These are phyloP conservation scores for Toxotes lorentzi DNA, from an alignment of 2,797 vertebrate genomes.

Conservation along the genomic window DNA sequence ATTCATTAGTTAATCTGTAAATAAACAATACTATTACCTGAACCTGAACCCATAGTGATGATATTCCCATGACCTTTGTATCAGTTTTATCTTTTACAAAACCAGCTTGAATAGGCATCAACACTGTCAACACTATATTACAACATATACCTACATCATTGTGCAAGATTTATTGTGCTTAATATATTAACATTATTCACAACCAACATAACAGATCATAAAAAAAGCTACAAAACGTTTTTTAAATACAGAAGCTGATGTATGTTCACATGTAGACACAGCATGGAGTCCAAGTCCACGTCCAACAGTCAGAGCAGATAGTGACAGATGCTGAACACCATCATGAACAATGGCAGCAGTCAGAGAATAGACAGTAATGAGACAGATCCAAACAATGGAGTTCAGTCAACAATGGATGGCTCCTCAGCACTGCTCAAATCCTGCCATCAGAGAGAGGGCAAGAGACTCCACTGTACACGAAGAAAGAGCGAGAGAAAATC, in stretches of 20 bases:
- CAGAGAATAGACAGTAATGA: conserved; percentile 24
- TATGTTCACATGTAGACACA: conserved; percentile 1
- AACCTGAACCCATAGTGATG: neutral
- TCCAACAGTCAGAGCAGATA: conserved; percentile 33
- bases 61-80: neutral
- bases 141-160: conserved; percentile 15
- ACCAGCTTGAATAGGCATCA: neutral
- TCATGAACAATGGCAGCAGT: conserved; percentile 51
- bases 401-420: conserved; percentile 15
- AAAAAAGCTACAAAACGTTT: conserved; percentile 45
- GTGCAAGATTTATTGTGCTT: conserved; percentile 67
- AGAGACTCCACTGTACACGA: conserved; percentile 93
- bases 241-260: conserved; percentile 18
- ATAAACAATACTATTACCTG: neutral
- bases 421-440: conserved; percentile 92
- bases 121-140: neutral
- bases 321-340: conserved; percentile 48
- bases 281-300: neutral
- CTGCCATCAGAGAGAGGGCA: conserved; percentile 96
- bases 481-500: conserved; percentile 1
- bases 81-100: neutral
- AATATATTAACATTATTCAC: conserved; percentile 51
- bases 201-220: conserved; percentile 25
- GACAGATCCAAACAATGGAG: conserved; percentile 21
- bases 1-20: neutral